phyloP scores from a whole-genome alignment of 2,888 invertebrate genomes.

The Prenolepis imparis region DNA sequence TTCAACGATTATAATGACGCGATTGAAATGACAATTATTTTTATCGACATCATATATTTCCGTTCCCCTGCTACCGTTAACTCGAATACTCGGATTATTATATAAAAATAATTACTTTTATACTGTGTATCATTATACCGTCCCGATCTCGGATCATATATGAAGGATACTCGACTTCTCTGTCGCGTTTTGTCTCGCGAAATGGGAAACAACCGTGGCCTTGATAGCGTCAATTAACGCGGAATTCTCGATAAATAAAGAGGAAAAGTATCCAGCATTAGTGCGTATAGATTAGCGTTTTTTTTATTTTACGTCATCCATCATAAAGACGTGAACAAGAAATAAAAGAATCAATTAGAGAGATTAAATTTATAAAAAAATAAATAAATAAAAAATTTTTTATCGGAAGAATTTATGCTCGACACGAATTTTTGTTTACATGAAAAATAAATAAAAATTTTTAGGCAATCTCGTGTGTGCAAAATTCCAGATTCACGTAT shows the following conservation, averaged over 20 bases:
- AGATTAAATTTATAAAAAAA: neutral
- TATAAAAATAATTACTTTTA: neutral
- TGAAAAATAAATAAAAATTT: neutral
- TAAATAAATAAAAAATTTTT: neutral
- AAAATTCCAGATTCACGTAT: neutral
- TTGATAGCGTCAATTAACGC: neutral
- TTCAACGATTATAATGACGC: neutral
- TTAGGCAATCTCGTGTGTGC: no score
- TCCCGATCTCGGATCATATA: neutral
- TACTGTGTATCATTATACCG: neutral
- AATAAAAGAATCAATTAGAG: neutral
- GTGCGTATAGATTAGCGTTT: neutral
- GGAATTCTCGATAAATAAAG: constrained; percentile 12
- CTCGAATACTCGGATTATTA: constrained; percentile 16
- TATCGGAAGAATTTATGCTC: neutral
- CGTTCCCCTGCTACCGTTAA: neutral
- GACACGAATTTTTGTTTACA: no score
- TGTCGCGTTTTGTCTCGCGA: neutral
- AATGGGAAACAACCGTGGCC: neutral
- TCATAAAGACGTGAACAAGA: neutral
- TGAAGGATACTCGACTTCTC: neutral
- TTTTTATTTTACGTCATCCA: neutral
- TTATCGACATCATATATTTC: neutral
- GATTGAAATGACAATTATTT: constrained; percentile 20
- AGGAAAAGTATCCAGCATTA: neutral